These are phyloP conservation scores for Cartodere bifasciata DNA, from an alignment of 2,888 invertebrate species.

Conservation along the genomic window DNA sequence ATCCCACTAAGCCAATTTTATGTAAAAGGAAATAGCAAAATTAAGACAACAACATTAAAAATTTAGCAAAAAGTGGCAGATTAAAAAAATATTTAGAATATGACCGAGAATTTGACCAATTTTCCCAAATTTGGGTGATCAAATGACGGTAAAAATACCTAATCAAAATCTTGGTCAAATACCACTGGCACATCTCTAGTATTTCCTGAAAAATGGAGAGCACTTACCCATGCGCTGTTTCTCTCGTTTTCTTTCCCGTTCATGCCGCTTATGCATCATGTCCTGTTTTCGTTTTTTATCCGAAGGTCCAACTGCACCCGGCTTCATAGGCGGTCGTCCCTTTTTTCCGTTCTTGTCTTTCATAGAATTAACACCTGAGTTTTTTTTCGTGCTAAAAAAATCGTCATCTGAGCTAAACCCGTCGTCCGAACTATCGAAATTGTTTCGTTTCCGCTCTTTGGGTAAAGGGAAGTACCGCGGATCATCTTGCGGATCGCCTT, in stretches of 20 bases:
- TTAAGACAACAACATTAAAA: no score
- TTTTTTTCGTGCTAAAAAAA: conserved; percentile 25
- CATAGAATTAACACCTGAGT: conserved; percentile 12
- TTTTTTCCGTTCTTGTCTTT: conserved; percentile 23
- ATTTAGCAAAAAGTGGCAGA: no score
- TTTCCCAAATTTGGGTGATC: no score
- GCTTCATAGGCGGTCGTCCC: conserved; percentile 34
- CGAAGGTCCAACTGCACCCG: conserved; percentile 20
- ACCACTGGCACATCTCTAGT: no score
- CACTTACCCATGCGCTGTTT: no score
- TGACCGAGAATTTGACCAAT: no score
- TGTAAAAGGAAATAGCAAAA: no score
- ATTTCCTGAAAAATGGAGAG: no score
- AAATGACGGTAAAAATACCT: no score
- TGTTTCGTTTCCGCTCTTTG: conserved; percentile 55
- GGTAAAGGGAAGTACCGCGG: conserved; percentile 60
- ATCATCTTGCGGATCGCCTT: conserved; percentile 50
- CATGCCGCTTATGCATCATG: conserved; percentile 10
- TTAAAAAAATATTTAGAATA: no score
- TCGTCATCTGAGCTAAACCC: conserved; percentile 48
- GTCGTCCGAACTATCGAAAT: conserved; percentile 54
- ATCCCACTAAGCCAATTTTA: no score
- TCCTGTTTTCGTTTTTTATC: conserved; percentile 4
- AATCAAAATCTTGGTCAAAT: no score
- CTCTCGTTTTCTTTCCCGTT: conserved; percentile 18